These are phyloP conservation scores for Plectropomus leopardus DNA, from an alignment of 2,113 vertebrate genomes.

Conservation along the genomic window DNA sequence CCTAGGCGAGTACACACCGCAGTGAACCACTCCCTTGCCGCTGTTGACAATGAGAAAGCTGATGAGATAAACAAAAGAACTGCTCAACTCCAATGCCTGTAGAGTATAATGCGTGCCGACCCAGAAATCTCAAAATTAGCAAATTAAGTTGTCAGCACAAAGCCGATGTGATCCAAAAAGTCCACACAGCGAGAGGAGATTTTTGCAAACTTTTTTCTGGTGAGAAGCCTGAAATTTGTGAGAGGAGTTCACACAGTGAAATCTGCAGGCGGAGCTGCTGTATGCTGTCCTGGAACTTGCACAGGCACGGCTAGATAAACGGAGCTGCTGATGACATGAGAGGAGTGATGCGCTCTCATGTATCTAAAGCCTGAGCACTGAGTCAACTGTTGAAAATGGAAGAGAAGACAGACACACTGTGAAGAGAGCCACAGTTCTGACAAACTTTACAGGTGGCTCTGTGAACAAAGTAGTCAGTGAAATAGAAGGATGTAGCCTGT, in stretches of 20 bases:
- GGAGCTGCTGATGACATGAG: slow-evolving; percentile 34
- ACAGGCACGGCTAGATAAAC: slow-evolving; percentile 5
- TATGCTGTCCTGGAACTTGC: slow-evolving; percentile 5
- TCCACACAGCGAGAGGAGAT: not conserved
- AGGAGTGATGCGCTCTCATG: slow-evolving; percentile 20
- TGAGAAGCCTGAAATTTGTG: slow-evolving; percentile 7
- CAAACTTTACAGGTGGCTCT: not conserved
- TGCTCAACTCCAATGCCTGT: too few species aligned
- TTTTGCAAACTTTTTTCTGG: slow-evolving; percentile 13
- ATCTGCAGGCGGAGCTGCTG: slow-evolving; percentile 7
- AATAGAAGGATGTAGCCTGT: not conserved
- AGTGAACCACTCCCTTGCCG: slow-evolving; percentile 27
- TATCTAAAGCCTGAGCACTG: slow-evolving; percentile 16
- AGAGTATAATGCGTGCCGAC: too few species aligned
- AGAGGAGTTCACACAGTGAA: not conserved
- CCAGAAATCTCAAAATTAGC: too few species aligned
- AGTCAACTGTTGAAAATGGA: slow-evolving; percentile 32
- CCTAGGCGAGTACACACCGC: slow-evolving; percentile 37
- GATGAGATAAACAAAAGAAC: too few species aligned
- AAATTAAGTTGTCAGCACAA: too few species aligned
- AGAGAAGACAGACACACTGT: slow-evolving; percentile 21
- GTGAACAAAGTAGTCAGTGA: not conserved
- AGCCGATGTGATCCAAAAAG: slow-evolving; percentile 8
- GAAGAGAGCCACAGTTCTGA: not conserved
- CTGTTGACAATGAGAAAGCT: slow-evolving; percentile 17